Base-by-base conservation (phyloP, 2,113 vertebrate species). In the Oceanites oceanicus region DNA sequence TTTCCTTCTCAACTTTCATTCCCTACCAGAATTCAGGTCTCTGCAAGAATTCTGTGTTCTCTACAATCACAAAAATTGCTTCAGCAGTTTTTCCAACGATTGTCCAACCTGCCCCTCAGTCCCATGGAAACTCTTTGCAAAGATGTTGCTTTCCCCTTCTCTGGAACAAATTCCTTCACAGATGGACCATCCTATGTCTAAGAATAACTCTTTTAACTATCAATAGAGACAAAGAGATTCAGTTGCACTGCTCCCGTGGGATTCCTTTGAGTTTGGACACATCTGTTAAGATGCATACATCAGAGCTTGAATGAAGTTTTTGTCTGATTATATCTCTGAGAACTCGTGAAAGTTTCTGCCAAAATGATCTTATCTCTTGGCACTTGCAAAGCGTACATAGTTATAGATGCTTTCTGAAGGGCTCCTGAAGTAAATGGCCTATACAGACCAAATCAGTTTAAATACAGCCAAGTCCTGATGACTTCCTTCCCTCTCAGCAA, bases 191-290 rank as follows among this genome's bases (percentile, higher is more conserved):
- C 97, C 96, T 97, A 70, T 91, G 91, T 96, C 98, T 98, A 98
- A 98, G 97, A 98, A 98, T 98, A 98, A 97, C 97, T 97, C 96
- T 96, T 97, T 97, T 75, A 97, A 97, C 97, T 98, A 97, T 97
- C 98, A 98, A 95, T 55, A 96, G 97, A 98, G 97, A 98, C 97
- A 98, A 97, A 97, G 90, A 95, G 94, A 98, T 97, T 97, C 96
- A 97, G 98, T 97, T 98, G 96, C 95, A 95, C 97, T 94, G 91
- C 95, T 98, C 98, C 98, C 96, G 4, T 96, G 98, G 97, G 98
- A 98, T 97, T 98, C 95, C 97, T 98, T 96, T 98, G 85, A 97
- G 93, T 97, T 97, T 96, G 97, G 97, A 97, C 97, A 98, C 98
- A 98, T 98, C 98, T 98, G 98, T 97, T 98, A 97, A 97, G 97